Evolutionary conservation across 2,797 vertebrate species (phyloP), one percentile per base, ranked within the genome.

Genomic region (Miichthys miiuy): DNA sequence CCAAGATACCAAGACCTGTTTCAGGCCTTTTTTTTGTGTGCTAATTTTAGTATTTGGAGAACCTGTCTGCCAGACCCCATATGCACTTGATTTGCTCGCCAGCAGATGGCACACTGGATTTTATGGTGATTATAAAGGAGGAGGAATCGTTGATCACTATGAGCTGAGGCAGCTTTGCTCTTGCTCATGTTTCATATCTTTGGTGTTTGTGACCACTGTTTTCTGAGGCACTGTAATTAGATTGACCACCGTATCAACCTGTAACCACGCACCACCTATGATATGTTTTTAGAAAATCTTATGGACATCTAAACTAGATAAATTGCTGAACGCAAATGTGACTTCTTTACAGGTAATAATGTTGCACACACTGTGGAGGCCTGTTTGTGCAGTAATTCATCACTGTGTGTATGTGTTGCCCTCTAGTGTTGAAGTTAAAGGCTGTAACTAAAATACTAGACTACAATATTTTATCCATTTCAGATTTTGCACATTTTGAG

Each of bases 21-120:
- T 61, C 52, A 16, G 27, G 58, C 13, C 30, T 18, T 65, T 47
- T 52, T 56, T n/a, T 6, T 20, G 1, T 51, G 7, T 50, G 18
- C 52, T 63, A 23, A 66, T 72, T 72, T 56, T 75, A 77, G 73
- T 81, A 77, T 83, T 80, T 68, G 9, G 54, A 58, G 62, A 83
- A 75, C 46, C 67, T 80, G 79, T 64, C 65, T 71, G 62, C 27
- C 34, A 68, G 57, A 79, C 1, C 18, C 58, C 23, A 46, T 21
- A 7, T 88, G 85, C 60, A 84, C 18, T 78, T 75, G 50, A 78
- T 76, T 18, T 73, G 27, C 55, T n/a, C 51, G 8, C 88, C 92
- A 90, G 87, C 82, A 93, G 91, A 81, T 88, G 88, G 91, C 88
- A 79, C 81, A 80, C 66, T 89, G 74, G 50, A 44, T 77, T 79